A percentile compares a stretch with the other conserved stretches of the same genome.
These are phyloP conservation scores for Camponotus fellah DNA, from an alignment of 2,888 invertebrate genomes.

Conservation along the genomic window DNA sequence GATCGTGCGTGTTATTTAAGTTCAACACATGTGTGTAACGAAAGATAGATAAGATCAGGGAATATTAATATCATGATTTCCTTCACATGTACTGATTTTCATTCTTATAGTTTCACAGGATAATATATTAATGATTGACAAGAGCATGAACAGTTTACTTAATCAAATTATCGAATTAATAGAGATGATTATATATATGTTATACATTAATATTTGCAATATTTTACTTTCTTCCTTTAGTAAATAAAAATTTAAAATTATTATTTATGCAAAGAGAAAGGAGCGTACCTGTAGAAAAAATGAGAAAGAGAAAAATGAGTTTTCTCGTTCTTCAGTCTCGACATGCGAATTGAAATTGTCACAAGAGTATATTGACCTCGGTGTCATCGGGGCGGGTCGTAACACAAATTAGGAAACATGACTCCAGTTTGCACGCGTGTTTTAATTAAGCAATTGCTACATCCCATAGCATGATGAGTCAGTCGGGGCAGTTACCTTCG, in stretches of 20 bases:
- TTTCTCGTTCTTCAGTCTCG: background rate
- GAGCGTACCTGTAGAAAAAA: background rate
- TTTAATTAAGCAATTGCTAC: slow-evolving; percentile 81
- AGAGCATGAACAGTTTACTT: too few species aligned
- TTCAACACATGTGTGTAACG: slow-evolving; percentile 39
- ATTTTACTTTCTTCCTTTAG: background rate
- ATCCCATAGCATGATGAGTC: slow-evolving; percentile 65
- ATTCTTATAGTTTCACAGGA: background rate
- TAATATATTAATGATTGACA: too few species aligned
- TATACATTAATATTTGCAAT: background rate
- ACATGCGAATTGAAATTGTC: slow-evolving; percentile 36
- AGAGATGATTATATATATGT: background rate
- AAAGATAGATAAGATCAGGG: slow-evolving; percentile 39
- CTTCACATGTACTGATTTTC: background rate
- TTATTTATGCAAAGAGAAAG: background rate
- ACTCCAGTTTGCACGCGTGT: slow-evolving; percentile 73
- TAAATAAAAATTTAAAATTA: background rate
- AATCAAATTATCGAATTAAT: background rate
- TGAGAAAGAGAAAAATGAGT: background rate
- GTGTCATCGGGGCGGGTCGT: slow-evolving; percentile 71
- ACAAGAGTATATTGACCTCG: slow-evolving; percentile 66
- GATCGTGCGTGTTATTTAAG: slow-evolving; percentile 43
- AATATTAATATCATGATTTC: slow-evolving; percentile 1
- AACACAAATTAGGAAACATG: slow-evolving; percentile 82
- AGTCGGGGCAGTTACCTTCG: slow-evolving; percentile 40